Base-by-base conservation (phyloP, 2,113 vertebrate genomes). In the Caretta caretta region DNA sequence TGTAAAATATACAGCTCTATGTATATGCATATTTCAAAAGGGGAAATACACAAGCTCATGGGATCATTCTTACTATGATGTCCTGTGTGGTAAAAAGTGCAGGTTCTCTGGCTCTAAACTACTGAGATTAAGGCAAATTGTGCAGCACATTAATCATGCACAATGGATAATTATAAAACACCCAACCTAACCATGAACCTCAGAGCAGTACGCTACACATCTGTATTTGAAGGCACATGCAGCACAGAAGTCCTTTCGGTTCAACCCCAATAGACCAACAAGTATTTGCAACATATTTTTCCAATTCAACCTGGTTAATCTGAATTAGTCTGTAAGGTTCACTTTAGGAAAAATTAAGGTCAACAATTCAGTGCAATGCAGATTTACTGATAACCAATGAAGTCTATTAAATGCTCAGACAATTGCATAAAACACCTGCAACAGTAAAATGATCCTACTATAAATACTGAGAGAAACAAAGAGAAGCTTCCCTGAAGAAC, bases 361-460 rank as follows among this genome's bases (percentile, higher is more conserved):
- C 83, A 83, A 54, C 1, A 84, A 46, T 5, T 69, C 10, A 1
- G 0, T 59, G 54, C 88, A 14, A 87, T 75, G 76, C 86, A 49
- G 3, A 2, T 69, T 29, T 50, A 42, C 7, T 84, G 79, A 84
- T 17, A 8, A 86, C 50, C 8, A n/a, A 2, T 56, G 14, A 79
- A 27, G 3, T 83, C 78, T 90, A 88, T 75, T 0, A 89, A 88
- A 87, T 42, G 5, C 6, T 87, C 78, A 4, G 1, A 53, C 78
- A 1, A 48, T 31, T 76, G 49, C 0, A 76, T 49, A 94, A 93
- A 86, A 0, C 1, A 0, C 0, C 1, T 0, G 38, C 62, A 80
- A 83, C 38, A 65, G 4, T 10, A 83, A n/a, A 31, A 46, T 4
- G 17, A 65, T 31, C 17, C 85, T 87, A 57, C 16, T 42, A 7